Percentiles rank a stretch among this genome's conserved stretches.
phyloP scores from a whole-genome alignment of 2,797 vertebrate species.

The Enteromius treurensis region DNA sequence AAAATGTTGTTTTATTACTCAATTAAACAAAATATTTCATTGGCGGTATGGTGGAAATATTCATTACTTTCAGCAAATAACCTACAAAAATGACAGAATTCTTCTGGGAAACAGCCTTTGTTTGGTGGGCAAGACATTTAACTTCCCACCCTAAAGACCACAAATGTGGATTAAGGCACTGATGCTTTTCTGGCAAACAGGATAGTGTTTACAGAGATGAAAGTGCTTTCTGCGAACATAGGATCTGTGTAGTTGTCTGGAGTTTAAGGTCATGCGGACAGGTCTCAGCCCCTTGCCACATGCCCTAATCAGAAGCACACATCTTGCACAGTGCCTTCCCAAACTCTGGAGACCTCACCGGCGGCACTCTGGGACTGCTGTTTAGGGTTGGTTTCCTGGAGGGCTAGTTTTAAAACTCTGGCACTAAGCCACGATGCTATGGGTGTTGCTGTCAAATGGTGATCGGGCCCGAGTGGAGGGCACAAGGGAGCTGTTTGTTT shows the following conservation, averaged over 20 bases:
- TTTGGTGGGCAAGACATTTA: not conserved
- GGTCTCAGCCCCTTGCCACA: constrained; percentile 48
- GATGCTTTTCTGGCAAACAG: constrained; percentile 48
- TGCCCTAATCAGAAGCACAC: constrained; percentile 65
- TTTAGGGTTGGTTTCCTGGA: constrained; percentile 66
- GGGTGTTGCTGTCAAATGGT: constrained; percentile 67
- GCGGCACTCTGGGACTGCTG: constrained; percentile 56
- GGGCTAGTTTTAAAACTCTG: constrained; percentile 71
- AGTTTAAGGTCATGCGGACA: constrained; percentile 60
- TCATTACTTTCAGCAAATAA: not conserved
- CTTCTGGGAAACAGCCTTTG: constrained; percentile 2
- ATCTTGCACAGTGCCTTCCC: constrained; percentile 52
- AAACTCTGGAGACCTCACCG: constrained; percentile 54
- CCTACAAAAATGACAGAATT: not conserved
- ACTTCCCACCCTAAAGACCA: constrained; percentile 16
- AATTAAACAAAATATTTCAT: not conserved
- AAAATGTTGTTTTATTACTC: not conserved
- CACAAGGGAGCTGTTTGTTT: constrained; percentile 67
- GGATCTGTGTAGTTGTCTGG: constrained; percentile 50
- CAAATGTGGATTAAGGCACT: constrained; percentile 21
- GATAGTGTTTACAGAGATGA: constrained; percentile 59
- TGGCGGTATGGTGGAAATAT: not conserved
- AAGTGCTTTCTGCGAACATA: constrained; percentile 49
- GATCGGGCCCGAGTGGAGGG: constrained; percentile 54
- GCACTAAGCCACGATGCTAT: constrained; percentile 58